These are phyloP conservation scores for Euphydryas editha DNA, from an alignment of 2,888 invertebrate genomes.

Conservation along the genomic window DNA sequence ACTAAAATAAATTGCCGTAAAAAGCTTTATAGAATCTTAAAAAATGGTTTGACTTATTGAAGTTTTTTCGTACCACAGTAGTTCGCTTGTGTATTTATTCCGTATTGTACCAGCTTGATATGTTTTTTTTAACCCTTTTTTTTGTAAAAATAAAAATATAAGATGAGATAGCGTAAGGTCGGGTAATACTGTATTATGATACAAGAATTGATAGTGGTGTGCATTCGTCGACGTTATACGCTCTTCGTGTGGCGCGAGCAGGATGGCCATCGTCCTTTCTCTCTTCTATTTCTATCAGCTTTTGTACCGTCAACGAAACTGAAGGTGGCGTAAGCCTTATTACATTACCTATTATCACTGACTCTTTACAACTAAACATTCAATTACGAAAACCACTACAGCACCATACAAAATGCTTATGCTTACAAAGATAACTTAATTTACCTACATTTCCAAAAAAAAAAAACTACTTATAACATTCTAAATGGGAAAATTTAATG, in stretches of 20 bases:
- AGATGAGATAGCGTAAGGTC: background rate
- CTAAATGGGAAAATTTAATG: background rate
- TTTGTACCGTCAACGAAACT: conserved; percentile 63
- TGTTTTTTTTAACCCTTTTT: too few relatives aligned
- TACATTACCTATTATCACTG: conserved; percentile 28
- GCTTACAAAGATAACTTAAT: conserved; percentile 6
- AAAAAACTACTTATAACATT: background rate
- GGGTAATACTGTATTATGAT: background rate
- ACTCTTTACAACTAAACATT: conserved; percentile 17
- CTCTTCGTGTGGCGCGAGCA: conserved; percentile 74
- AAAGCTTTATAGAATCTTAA: too few relatives aligned
- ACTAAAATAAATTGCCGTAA: background rate
- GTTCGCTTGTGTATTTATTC: too few relatives aligned
- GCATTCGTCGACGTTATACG: conserved; percentile 63
- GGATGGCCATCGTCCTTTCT: conserved; percentile 78
- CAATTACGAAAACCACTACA: conserved; percentile 15
- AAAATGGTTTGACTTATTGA: background rate
- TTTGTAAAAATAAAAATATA: background rate
- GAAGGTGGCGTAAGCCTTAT: conserved; percentile 59
- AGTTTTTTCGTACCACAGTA: background rate
- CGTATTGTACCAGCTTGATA: too few relatives aligned
- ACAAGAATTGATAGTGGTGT: conserved; percentile 42
- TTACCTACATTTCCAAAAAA: background rate
- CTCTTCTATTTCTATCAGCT: conserved; percentile 63
- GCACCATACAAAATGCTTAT: conserved; percentile 22